Evolutionary conservation across 2,113 vertebrate genomes (phyloP), one percentile per base, ranked within the genome.

Genomic region (Malurus cyaneus): DNA sequence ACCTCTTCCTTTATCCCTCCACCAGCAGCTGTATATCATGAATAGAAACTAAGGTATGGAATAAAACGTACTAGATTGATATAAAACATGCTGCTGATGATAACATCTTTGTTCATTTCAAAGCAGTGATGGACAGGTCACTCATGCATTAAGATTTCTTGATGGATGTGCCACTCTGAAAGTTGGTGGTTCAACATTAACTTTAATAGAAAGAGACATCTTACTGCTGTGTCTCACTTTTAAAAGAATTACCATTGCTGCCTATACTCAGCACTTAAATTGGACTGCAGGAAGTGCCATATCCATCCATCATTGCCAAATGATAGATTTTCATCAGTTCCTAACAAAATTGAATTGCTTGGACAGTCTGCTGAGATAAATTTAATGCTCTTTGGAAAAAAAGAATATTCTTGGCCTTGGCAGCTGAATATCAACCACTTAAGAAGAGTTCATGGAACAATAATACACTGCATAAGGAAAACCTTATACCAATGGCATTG

Each of bases 321-420:
- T 96, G 93, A 95, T 92, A 88, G 81, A 97, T 97, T 97, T 97
- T 97, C 93, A 96, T 97, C 94, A 92, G 79, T 96, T 95, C 89
- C 88, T 97, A 96, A 95, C 59, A 97, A 96, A 97, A 96, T 79
- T 83, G 91, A 97, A 95, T 96, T 95, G 62, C 92, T 94, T 93
- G 66, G 96, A 96, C 89, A 97, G 80, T 89, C 89, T 95, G 84
- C 87, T 94, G 97, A 96, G 94, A 96, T 93, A 96, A 97, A 98
- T 97, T 79, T 94, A 97, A 96, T 95, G 67, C 26, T 94, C 42
- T 95, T 96, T 96, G n/a, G 31, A 44, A 92, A 80, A 80, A 96
- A 94, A 93, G 41, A 85, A 44, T 77, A 86, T 92, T 94, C 85
- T 97, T 93, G 78, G 91, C 94, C 94, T 92, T 92, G 95, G 77